Evolutionary conservation across 2,113 vertebrate genomes (phyloP).

Genomic region (Ramphastos sulfuratus): DNA sequence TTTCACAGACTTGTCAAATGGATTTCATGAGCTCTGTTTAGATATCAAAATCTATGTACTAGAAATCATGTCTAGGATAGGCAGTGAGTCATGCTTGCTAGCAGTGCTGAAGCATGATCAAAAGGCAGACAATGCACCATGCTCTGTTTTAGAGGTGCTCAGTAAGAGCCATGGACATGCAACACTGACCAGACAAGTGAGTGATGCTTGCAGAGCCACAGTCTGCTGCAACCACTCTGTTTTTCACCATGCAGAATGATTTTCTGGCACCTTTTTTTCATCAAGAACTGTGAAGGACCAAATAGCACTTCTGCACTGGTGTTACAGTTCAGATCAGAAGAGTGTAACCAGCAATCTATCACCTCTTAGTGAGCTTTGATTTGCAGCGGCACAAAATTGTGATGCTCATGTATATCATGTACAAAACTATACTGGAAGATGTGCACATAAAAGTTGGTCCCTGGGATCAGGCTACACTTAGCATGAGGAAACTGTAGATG

Average conservation of each 20-base stretch:
- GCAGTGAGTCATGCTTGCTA: background rate
- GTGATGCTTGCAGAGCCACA: background rate
- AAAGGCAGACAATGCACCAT: background rate
- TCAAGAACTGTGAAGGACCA: background rate
- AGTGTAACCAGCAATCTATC: background rate
- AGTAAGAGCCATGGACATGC: background rate
- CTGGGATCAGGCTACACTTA: background rate
- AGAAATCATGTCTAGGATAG: background rate
- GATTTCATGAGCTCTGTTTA: background rate
- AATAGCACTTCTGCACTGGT: background rate
- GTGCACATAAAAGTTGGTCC: background rate
- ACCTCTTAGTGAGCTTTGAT: background rate
- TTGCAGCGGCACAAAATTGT: background rate
- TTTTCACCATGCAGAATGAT: background rate
- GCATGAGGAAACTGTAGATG: background rate
- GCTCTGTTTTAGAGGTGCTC: background rate
- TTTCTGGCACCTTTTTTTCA: background rate
- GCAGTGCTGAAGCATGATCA: background rate
- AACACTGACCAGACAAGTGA: background rate
- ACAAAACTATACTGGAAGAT: background rate
- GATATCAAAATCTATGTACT: background rate
- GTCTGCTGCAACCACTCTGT: background rate
- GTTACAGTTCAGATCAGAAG: background rate
- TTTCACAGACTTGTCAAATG: background rate
- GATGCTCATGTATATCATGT: background rate